Conservation (phyloP, 2,113 vertebrate species). For the Spea bombifrons region DNA sequence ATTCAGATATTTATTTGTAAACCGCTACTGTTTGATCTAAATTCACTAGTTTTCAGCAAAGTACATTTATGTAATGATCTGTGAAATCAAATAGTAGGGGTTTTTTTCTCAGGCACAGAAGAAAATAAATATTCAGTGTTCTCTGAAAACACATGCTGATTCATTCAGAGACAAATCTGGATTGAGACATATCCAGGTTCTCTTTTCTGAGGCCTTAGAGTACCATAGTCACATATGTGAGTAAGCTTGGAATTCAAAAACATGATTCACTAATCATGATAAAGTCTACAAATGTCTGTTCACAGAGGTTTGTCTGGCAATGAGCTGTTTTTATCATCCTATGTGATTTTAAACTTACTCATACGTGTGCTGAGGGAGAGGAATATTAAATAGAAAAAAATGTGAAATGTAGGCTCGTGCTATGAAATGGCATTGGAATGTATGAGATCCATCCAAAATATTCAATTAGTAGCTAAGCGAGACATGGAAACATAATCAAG, state of each 20-base stretch:
- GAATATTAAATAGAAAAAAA: constrained; percentile 69
- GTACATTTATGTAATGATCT: not conserved
- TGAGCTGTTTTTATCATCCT: constrained; percentile 59
- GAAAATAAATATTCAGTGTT: constrained; percentile 63
- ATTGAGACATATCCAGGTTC: constrained; percentile 57
- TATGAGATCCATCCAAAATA: constrained; percentile 14
- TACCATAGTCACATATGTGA: constrained; percentile 67
- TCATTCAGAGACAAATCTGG: constrained; percentile 61
- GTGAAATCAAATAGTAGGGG: not conserved
- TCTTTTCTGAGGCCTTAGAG: constrained; percentile 66
- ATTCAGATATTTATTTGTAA: too few relatives aligned
- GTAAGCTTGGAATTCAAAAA: constrained; percentile 74
- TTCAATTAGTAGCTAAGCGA: constrained; percentile 13
- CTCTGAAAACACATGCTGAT: constrained; percentile 60
- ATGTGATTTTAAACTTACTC: constrained; percentile 33
- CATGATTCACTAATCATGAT: constrained; percentile 76
- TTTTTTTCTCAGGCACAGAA: constrained; percentile 55
- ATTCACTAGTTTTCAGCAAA: not conserved
- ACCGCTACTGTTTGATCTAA: too few relatives aligned
- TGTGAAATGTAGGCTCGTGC: constrained; percentile 63
- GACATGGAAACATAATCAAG: constrained; percentile 39
- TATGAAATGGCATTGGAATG: constrained; percentile 40
- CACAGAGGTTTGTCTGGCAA: constrained; percentile 61
- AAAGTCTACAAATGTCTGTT: constrained; percentile 65
- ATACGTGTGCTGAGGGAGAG: constrained; percentile 16